Evolutionary conservation across 2,888 invertebrate genomes (phyloP), one percentile per base, ranked within the genome.

Genomic region (Hyposoter dolosus): DNA sequence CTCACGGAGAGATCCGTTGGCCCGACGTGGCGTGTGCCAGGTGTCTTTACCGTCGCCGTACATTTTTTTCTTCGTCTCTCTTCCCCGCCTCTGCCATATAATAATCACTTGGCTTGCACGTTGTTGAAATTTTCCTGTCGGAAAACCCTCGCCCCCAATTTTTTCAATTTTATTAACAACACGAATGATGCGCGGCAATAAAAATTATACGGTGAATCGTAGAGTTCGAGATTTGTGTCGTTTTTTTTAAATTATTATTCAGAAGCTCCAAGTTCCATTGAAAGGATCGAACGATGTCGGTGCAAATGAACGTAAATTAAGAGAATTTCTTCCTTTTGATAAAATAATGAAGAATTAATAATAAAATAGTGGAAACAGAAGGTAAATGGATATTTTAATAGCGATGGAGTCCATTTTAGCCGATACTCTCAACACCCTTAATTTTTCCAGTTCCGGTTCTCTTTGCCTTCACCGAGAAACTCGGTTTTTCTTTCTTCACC

Each of bases 11-110:
- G 69, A 50, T 83, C 71, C 83, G 79, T 84, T 80, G 87, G 82
- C 78, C 74, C 84, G 87, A 84, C 65, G 43, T 63, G 88, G 81
- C 87, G 83, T 83, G 88, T 88, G 88, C 88, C 88, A 88, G 88
- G 88, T 88, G 88, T 83, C 83, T 86, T 83, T 53, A 40, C 82
- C 82, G 72, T 43, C 28, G 79, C 77, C 53, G 35, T 40, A 40
- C 10, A 66, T 40, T 40, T 66, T 66, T 66, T 53, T 66, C 40
- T 35, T 19, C 40, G 40, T 17, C 40, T 12, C 19, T 19, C 35
- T 40, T n/a, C 40, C 66, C 9, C 35, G 2, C 66, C 6, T 7
- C 9, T 66, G n/a, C 19, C 28, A 66, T 66, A 35, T 35, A n/a
- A 66, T 40, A n/a, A 66, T 40, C 66, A 35, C 35, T 19, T 17